Conservation (phyloP, 2,113 vertebrate genomes). For the Sula dactylatra region DNA sequence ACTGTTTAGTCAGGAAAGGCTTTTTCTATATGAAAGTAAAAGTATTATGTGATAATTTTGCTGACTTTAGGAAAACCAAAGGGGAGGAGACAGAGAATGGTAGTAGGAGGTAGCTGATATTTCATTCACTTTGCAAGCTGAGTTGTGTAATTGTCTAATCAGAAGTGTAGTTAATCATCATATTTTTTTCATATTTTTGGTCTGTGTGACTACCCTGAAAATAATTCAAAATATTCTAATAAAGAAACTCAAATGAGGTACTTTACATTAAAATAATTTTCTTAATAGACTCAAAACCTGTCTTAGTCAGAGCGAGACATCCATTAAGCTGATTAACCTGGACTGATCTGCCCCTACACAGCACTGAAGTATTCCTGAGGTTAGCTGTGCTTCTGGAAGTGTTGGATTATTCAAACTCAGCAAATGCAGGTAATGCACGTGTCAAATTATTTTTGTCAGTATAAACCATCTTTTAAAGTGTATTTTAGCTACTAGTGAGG, state of each 20-base stretch:
- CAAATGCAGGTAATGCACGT: not conserved
- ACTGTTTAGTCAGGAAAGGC: not conserved
- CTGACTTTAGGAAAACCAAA: not conserved
- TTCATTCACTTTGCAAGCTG: not conserved
- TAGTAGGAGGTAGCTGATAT: not conserved
- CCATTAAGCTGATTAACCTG: not conserved
- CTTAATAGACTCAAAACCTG: not conserved
- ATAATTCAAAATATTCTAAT: not conserved
- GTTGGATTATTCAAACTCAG: not conserved
- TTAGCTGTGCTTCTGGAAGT: not conserved
- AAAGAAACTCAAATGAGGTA: not conserved
- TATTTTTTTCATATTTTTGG: not conserved
- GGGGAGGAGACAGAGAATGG: not conserved
- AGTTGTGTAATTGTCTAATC: not conserved
- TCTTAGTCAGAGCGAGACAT: not conserved
- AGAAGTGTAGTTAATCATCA: not conserved
- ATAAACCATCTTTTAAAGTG: not conserved
- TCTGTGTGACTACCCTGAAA: not conserved
- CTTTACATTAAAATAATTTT: not conserved
- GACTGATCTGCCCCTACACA: fast-evolving
- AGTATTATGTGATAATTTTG: not conserved
- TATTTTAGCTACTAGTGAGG: not conserved
- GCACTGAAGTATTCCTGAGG: not conserved
- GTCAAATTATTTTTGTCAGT: not conserved
- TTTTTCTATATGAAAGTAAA: not conserved